Conservation (phyloP, 1,140 invertebrate genomes). For the Drosophila arawakana region DNA sequence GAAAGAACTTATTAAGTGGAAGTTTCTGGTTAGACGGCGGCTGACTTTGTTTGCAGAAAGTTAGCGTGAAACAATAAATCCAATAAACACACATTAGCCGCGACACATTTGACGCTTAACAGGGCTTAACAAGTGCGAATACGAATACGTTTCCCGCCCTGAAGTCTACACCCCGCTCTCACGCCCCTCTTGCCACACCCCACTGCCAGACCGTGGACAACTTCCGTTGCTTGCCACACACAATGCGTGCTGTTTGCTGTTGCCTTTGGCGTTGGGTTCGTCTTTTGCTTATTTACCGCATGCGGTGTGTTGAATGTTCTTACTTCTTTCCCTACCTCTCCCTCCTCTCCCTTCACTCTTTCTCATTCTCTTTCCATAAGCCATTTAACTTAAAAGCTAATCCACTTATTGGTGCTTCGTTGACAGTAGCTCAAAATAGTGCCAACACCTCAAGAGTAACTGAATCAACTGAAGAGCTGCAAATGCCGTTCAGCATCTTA, state of each 20-base stretch:
- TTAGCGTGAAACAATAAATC: slow-evolving; percentile 67
- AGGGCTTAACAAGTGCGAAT: slow-evolving; percentile 50
- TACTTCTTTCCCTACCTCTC: background rate
- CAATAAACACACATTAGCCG: slow-evolving; percentile 69
- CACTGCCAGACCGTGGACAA: slow-evolving; percentile 17
- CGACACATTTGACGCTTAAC: slow-evolving; percentile 66
- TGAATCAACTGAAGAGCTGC: slow-evolving; percentile 28
- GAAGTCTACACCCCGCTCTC: background rate
- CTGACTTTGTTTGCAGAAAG: slow-evolving; percentile 38
- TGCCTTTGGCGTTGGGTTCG: slow-evolving; percentile 17
- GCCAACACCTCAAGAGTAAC: slow-evolving; percentile 24
- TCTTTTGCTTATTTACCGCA: slow-evolving; percentile 54
- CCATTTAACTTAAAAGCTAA: slow-evolving; percentile 61
- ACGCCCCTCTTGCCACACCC: background rate
- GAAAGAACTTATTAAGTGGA: slow-evolving; percentile 4
- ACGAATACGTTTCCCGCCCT: slow-evolving; percentile 12
- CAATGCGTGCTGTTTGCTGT: slow-evolving; percentile 27
- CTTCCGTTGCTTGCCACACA: slow-evolving; percentile 26
- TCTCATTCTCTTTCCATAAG: slow-evolving; percentile 18
- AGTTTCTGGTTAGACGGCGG: slow-evolving; percentile 7
- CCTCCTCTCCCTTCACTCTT: background rate
- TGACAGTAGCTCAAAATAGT: slow-evolving; percentile 41
- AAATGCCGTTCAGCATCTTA: slow-evolving; percentile 24
- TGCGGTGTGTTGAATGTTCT: slow-evolving; percentile 49
- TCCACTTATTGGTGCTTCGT: slow-evolving; percentile 57